These are phyloP conservation scores for Lichenostomus cassidix DNA, from an alignment of 2,113 vertebrate species.

Conservation along the genomic window DNA sequence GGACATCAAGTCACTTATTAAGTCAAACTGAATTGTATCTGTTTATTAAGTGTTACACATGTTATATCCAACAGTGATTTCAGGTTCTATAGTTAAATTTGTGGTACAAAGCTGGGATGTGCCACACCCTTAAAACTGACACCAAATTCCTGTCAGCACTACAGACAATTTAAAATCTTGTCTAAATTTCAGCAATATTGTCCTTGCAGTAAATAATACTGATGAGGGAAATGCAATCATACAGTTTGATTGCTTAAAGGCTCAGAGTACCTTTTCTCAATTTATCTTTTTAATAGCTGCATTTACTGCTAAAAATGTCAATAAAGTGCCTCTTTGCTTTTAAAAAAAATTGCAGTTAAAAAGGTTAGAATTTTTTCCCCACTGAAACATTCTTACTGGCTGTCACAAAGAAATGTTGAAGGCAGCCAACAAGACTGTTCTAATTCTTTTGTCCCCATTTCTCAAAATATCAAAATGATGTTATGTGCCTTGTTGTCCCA, in stretches of 20 bases:
- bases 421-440: slow-evolving; percentile 54
- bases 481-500: slow-evolving; percentile 8
- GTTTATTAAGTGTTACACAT: not conserved
- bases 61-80: not conserved
- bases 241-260: not conserved
- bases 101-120: not conserved
- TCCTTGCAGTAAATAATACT: not conserved
- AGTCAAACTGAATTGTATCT: not conserved
- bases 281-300: not conserved
- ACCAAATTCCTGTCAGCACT: not conserved
- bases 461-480: slow-evolving; percentile 68
- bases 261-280: not conserved
- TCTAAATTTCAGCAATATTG: not conserved
- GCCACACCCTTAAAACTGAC: not conserved
- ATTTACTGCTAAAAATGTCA: not conserved
- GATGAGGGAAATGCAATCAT: not conserved
- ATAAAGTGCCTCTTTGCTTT: not conserved
- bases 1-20: not conserved
- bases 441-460: slow-evolving; percentile 69
- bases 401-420: not conserved
- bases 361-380: not conserved
- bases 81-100: not conserved
- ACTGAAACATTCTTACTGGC: not conserved
- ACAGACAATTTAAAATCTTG: not conserved
- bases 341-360: not conserved